Percentiles rank a stretch among this genome's conserved stretches.
Evolutionary conservation across 2,888 invertebrate species (phyloP).

Genomic region (Calameuta pallipes): DNA sequence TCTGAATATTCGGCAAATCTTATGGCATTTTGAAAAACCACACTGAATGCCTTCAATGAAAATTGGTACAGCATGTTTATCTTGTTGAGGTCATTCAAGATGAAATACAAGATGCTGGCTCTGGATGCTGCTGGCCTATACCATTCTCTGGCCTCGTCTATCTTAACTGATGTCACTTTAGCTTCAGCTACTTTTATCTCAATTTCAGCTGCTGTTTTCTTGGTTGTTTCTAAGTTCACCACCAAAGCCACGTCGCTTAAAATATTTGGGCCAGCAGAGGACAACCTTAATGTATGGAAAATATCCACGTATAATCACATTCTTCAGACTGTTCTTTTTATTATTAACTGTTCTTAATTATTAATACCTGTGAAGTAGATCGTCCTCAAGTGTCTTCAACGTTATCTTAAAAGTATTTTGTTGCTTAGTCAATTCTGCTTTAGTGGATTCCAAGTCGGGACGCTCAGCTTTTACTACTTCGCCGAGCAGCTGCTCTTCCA

Average conservation of each 20-base stretch:
- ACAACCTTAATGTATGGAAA: slow-evolving; percentile 69
- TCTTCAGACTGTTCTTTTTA: neutral
- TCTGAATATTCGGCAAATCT: slow-evolving; percentile 75
- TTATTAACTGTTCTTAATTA: neutral
- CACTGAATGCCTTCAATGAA: slow-evolving; percentile 92
- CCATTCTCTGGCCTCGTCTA: slow-evolving; percentile 90
- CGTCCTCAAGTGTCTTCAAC: slow-evolving; percentile 91
- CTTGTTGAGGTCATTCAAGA: slow-evolving; percentile 89
- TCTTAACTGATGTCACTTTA: slow-evolving; percentile 85
- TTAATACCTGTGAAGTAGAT: slow-evolving; percentile 74
- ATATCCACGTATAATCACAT: slow-evolving; percentile 4
- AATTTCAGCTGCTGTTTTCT: slow-evolving; percentile 91
- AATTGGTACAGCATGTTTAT: slow-evolving; percentile 97
- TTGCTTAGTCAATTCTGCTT: slow-evolving; percentile 87
- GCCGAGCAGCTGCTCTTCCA: slow-evolving; percentile 93
- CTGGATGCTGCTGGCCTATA: slow-evolving; percentile 88
- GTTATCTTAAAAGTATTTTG: slow-evolving; percentile 96
- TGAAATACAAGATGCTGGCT: slow-evolving; percentile 92
- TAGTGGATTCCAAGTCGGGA: slow-evolving; percentile 87
- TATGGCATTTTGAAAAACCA: slow-evolving; percentile 90
- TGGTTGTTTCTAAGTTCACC: slow-evolving; percentile 92
- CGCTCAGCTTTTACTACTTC: slow-evolving; percentile 94
- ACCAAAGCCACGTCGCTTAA: slow-evolving; percentile 91
- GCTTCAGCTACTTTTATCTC: slow-evolving; percentile 89
- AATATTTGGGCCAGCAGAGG: slow-evolving; percentile 92